Conservation (phyloP, 2,888 invertebrate genomes). For the Parnassius orleans region DNA sequence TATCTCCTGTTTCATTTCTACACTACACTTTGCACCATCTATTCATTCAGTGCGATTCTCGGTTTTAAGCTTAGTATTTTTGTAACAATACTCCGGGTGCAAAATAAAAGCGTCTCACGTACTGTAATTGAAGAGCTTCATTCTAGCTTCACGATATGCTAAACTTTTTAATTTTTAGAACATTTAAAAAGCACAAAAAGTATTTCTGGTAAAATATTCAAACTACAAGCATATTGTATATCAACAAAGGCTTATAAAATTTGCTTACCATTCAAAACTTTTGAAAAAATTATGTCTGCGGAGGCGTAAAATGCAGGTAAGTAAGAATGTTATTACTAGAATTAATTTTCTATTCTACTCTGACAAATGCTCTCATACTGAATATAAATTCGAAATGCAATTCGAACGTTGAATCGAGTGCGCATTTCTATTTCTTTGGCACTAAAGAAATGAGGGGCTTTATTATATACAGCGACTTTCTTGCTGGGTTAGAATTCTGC, state of each 20-base stretch:
- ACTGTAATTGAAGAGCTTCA: constrained; percentile 63
- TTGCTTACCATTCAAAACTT: constrained; percentile 21
- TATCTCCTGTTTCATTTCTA: no score
- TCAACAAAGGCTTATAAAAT: constrained; percentile 17
- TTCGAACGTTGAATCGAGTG: constrained; percentile 25
- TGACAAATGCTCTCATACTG: constrained; percentile 28
- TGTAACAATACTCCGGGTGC: constrained; percentile 67
- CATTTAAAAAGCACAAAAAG: neutral
- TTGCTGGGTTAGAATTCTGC: no score
- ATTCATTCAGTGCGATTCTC: constrained; percentile 63
- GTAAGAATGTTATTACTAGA: constrained; percentile 28
- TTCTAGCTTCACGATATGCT: constrained; percentile 48
- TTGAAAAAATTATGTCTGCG: constrained; percentile 19
- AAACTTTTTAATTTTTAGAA: constrained; percentile 28
- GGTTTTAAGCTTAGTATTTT: constrained; percentile 64
- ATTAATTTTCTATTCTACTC: constrained; percentile 27
- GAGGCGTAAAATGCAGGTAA: constrained; percentile 28
- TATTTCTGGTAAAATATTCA: constrained; percentile 8
- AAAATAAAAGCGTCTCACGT: constrained; percentile 77
- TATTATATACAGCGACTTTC: constrained; percentile 22
- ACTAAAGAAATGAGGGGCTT: constrained; percentile 21
- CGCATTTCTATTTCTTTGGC: constrained; percentile 24
- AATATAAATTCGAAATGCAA: constrained; percentile 29
- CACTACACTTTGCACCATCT: constrained; percentile 49
- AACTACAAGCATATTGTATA: constrained; percentile 14